Evolutionary conservation across 2,113 vertebrate genomes (phyloP).

Genomic region (human): GRCh38 chr6:36545501-36546000

Average conservation of each 20-base stretch:
- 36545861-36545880: not conserved
- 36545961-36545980: not conserved
- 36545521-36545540: conserved; percentile 9
- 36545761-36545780: not conserved
- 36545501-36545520: not conserved
- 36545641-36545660: not conserved
- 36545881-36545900: conserved; percentile 16
- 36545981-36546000: not conserved
- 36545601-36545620: conserved; percentile 54
- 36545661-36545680: not conserved
- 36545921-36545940: not conserved
- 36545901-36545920: not conserved
- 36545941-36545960: not conserved
- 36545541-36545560: conserved; percentile 40
- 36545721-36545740: not conserved
- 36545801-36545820: conserved; percentile 1
- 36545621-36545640: not conserved
- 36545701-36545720: not conserved
- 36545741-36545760: not conserved
- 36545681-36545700: not conserved
- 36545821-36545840: not conserved
- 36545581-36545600: conserved; percentile 31
- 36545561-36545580: not conserved
- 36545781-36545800: not conserved
- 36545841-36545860: not conserved